These are phyloP conservation scores for Tenthredo livida DNA, from an alignment of 2,888 invertebrate species.

Conservation along the genomic window DNA sequence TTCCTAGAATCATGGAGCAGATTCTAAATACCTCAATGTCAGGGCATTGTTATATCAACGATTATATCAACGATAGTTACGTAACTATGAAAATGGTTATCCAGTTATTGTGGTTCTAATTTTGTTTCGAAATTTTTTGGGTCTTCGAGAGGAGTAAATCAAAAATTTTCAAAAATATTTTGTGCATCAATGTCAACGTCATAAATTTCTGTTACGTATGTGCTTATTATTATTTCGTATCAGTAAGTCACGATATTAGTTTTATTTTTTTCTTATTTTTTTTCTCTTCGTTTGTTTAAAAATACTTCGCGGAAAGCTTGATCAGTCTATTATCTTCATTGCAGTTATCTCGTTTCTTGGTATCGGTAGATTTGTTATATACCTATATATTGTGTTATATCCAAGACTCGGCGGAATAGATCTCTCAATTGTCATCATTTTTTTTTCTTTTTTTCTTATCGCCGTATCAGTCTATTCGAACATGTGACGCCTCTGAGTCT, in stretches of 20 bases:
- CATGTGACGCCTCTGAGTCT: background rate
- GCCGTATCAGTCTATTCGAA: background rate
- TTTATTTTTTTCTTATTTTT: background rate
- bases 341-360: constrained; percentile 5
- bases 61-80: background rate
- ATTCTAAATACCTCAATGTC: background rate
- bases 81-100: background rate
- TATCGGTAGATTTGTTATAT: constrained; percentile 1
- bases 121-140: background rate
- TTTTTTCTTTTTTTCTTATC: background rate
- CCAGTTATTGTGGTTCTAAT: background rate
- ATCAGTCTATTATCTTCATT: background rate
- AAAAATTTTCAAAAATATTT: background rate
- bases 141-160: background rate
- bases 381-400: background rate
- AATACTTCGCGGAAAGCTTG: constrained; percentile 3
- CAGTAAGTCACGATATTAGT: background rate
- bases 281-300: background rate
- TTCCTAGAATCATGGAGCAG: background rate
- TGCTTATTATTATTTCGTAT: background rate
- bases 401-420: background rate
- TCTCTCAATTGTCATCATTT: constrained; percentile 6
- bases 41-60: background rate
- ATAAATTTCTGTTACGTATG: background rate
- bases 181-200: background rate